phyloP scores from a whole-genome alignment of 1,140 invertebrate species.

The Penaeus japonicus region DNA sequence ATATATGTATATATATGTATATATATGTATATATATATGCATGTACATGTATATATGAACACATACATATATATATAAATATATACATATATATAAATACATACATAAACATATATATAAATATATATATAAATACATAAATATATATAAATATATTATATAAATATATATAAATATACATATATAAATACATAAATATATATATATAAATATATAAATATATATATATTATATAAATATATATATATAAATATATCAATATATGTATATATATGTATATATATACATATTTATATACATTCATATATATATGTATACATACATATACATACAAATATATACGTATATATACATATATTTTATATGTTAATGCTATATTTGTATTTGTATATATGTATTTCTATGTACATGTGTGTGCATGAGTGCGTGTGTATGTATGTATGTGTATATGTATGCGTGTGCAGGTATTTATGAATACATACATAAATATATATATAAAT shows the following conservation, averaged over 20 bases:
- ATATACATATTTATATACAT: too few relatives aligned
- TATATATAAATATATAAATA: background rate
- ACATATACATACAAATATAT: background rate
- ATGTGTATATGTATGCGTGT: too few relatives aligned
- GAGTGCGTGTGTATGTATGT: too few relatives aligned
- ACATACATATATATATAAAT: too few relatives aligned
- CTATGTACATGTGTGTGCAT: too few relatives aligned
- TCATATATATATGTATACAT: background rate
- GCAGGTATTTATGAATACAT: too few relatives aligned
- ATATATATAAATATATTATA: background rate
- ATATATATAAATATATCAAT: too few relatives aligned
- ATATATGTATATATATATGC: constrained; percentile 9
- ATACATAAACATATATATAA: background rate
- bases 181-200: background rate
- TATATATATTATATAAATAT: background rate
- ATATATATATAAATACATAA: background rate
- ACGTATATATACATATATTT: too few relatives aligned
- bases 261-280: too few relatives aligned
- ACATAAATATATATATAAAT: background rate
- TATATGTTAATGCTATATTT: too few relatives aligned
- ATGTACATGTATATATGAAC: background rate
- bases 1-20: constrained; percentile 18
- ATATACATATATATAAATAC: too few relatives aligned
- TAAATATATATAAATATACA: background rate
- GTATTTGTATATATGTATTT: too few relatives aligned